Base-by-base conservation (phyloP, 1,140 invertebrate species). In the Oreohelix idahoensis region DNA sequence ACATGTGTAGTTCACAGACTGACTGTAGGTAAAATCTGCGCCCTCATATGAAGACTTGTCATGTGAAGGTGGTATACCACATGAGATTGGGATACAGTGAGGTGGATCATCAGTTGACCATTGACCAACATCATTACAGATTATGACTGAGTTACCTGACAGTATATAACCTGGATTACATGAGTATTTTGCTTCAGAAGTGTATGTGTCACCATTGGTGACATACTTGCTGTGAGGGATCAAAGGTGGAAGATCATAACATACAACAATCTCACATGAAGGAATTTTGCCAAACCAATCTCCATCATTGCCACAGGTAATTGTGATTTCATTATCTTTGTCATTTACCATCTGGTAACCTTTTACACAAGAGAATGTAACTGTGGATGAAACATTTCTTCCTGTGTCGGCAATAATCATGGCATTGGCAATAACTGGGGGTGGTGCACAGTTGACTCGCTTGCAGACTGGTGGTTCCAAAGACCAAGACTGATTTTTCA, bases 401-500 rank as follows among this genome's bases (percentile, higher is more conserved):
- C 79, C 73, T 15, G 63, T 70, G 20, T 84, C 74, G 35, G 81
- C 70, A 38, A n/a, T 66, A 11, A 86, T 17, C n/a, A 66, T 49
- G 26, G 78, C 49, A 70, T 73, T 38, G 32, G 71, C 35, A 13
- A 75, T 69, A 17, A 36, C 29, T 26, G 75, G 49, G n/a, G 87
- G 87, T 23, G 17, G 13, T 5, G 85, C 84, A 81, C 89, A 90
- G n/a, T 45, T 79, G n/a, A 88, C 63, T 15, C 58, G 84, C 15
- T 83, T 81, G 84, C 89, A 90, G 5, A 36, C 70, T 63, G 88
- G 86, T 38, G 78, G 17, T 36, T 58, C 49, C 8, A 85, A 84
- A 51, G 83, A 84, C 91, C 91, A 92, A 26, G 45, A 70, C 29
- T 87, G 88, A 51, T 76, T 81, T 15, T 81, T 82, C 20, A 71